These are phyloP conservation scores for Ennomos quercinarius DNA, from an alignment of 2,888 invertebrate genomes.

Conservation along the genomic window DNA sequence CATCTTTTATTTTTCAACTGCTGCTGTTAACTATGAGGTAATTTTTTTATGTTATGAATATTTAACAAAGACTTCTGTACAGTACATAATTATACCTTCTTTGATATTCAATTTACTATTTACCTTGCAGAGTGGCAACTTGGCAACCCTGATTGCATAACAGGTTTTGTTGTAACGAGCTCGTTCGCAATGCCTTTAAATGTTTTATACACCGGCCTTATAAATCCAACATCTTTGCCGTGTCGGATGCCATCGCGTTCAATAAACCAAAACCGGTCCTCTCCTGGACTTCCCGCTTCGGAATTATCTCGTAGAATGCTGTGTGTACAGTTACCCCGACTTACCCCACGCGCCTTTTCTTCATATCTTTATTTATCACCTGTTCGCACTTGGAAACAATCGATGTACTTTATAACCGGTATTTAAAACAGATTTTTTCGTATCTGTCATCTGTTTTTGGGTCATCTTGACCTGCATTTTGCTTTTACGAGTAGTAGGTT, in stretches of 20 bases:
- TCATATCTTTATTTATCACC: constrained; percentile 35
- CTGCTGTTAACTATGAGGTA: too few species aligned
- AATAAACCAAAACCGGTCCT: constrained; percentile 74
- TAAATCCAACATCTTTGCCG: constrained; percentile 66
- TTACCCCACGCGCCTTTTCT: constrained; percentile 50
- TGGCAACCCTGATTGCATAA: constrained; percentile 39
- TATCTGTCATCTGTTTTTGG: too few species aligned
- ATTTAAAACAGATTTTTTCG: background rate
- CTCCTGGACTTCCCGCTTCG: constrained; percentile 73
- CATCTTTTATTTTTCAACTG: too few species aligned
- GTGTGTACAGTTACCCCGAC: constrained; percentile 70
- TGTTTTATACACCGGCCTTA: constrained; percentile 64
- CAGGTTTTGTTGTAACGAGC: constrained; percentile 59
- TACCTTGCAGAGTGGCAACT: constrained; percentile 20
- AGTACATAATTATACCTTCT: too few species aligned
- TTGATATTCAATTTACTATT: too few species aligned
- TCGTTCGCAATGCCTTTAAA: constrained; percentile 30
- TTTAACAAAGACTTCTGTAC: too few species aligned
- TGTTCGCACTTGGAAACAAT: constrained; percentile 29
- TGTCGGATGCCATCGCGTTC: constrained; percentile 72
- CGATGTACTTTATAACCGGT: constrained; percentile 3
- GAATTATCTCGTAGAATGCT: constrained; percentile 75
- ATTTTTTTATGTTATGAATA: too few species aligned
- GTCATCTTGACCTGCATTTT: too few species aligned
- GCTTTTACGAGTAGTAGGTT: too few species aligned